These are phyloP conservation scores for Hexactinellida sp. DNA, from an alignment of 37 sponge, comb jelly and placozoan genomes.

Conservation along the genomic window DNA sequence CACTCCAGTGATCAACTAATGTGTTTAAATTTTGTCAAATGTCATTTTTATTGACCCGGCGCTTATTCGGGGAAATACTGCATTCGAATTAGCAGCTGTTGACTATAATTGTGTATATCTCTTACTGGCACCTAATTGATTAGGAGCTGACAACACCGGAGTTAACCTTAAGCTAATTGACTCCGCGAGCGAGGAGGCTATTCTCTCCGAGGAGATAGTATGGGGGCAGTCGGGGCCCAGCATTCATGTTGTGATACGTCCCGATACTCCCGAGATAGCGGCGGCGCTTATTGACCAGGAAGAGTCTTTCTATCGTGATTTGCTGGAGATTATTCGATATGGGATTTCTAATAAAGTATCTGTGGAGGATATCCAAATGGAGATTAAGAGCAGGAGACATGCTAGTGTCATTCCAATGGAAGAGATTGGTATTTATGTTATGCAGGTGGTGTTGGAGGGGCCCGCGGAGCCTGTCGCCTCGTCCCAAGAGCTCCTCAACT, in stretches of 20 bases:
- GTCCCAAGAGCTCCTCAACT: not conserved
- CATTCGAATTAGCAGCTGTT: too few species aligned
- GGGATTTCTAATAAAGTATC: not conserved
- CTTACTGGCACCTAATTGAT: too few species aligned
- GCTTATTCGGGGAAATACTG: too few species aligned
- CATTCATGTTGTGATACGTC: not conserved
- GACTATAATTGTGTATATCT: too few species aligned
- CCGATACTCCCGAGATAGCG: not conserved
- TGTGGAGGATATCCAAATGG: not conserved
- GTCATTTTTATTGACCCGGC: too few species aligned
- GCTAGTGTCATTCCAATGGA: slow-evolving; percentile 7
- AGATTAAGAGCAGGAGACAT: not conserved
- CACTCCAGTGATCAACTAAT: too few species aligned
- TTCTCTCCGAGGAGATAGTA: not conserved
- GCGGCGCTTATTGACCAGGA: not conserved
- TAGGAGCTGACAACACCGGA: not conserved
- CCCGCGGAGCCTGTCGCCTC: not conserved
- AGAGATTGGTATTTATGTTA: not conserved
- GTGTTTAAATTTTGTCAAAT: too few species aligned
- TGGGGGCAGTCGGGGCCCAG: not conserved
- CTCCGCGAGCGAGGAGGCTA: not conserved
- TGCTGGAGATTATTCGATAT: slow-evolving; percentile 5
- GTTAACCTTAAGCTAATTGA: not conserved
- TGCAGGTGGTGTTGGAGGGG: not conserved
- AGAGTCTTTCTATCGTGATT: not conserved